Evolutionary conservation across 92 coral and sea anemone species (phyloP).

Genomic region (Zoanthus solanderi): DNA sequence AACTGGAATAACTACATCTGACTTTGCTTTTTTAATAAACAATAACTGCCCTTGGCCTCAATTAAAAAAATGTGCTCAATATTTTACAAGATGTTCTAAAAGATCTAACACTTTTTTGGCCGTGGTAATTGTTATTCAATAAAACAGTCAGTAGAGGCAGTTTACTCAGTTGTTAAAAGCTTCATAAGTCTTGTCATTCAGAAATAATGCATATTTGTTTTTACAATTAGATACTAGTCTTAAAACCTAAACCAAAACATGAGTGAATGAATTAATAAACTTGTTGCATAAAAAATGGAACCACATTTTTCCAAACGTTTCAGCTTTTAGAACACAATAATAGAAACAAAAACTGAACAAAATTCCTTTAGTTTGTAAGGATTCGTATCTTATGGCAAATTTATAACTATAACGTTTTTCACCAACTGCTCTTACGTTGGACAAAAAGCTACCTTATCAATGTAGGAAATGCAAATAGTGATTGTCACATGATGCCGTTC

Average conservation of each 20-base stretch:
- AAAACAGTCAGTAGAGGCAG: background rate
- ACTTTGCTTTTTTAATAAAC: background rate
- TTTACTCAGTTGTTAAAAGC: constrained; percentile 6
- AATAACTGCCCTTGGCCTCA: constrained; percentile 7
- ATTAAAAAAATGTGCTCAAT: constrained; percentile 2
- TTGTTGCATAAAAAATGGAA: background rate
- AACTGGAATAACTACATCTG: background rate
- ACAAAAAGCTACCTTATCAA: constrained; percentile 12
- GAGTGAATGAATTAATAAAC: background rate
- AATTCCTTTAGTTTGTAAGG: background rate
- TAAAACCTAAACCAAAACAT: background rate
- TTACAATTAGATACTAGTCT: background rate
- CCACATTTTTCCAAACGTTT: background rate
- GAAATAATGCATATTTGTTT: background rate
- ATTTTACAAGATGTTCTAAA: background rate
- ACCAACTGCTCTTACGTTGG: constrained; percentile 3
- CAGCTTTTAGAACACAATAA: background rate
- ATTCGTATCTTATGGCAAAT: background rate
- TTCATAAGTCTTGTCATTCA: background rate
- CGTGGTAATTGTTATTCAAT: background rate
- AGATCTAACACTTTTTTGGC: constrained; percentile 1
- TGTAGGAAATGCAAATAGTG: background rate
- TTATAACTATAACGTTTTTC: background rate
- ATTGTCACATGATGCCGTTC: constrained; percentile 59
- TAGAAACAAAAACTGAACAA: constrained; percentile 14